A percentile compares a stretch with the other conserved stretches of the same genome.
Conservation (phyloP, 2,797 vertebrate genomes). For the Chromobotia macracanthus region DNA sequence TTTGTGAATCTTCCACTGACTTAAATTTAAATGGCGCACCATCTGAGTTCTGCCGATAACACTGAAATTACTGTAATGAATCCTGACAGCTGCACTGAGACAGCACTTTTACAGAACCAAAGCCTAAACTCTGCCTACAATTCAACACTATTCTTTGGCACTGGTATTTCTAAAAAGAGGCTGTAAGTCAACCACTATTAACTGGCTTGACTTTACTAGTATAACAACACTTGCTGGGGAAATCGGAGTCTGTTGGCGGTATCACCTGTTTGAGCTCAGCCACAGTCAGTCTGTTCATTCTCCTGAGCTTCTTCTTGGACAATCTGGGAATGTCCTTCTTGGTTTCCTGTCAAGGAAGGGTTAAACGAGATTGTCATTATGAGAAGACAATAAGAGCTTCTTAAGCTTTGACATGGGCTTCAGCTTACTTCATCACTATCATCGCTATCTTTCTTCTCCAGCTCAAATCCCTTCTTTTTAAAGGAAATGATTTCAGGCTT, state of each 20-base stretch:
- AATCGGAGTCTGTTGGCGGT: neutral
- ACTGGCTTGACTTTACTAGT: too few relatives aligned
- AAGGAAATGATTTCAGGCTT: conserved; percentile 77
- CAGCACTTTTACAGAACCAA: too few relatives aligned
- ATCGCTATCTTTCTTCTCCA: conserved; percentile 87
- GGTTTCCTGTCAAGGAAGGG: conserved; percentile 76
- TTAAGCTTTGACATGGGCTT: neutral
- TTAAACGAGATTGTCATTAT: neutral
- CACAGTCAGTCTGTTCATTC: conserved; percentile 93
- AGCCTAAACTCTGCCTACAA: too few relatives aligned
- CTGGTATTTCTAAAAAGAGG: too few relatives aligned
- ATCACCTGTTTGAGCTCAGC: conserved; percentile 95
- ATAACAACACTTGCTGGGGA: neutral
- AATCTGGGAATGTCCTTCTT: conserved; percentile 85
- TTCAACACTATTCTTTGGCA: too few relatives aligned
- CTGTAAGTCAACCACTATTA: too few relatives aligned
- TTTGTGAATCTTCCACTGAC: too few relatives aligned
- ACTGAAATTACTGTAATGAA: too few relatives aligned
- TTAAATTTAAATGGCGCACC: too few relatives aligned
- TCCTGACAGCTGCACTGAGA: too few relatives aligned
- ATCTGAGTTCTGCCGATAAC: too few relatives aligned
- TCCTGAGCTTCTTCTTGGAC: conserved; percentile 93
- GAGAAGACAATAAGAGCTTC: neutral
- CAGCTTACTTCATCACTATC: conserved; percentile 84
- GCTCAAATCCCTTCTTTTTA: conserved; percentile 88